These are phyloP conservation scores for Catharus ustulatus DNA, from an alignment of 2,797 vertebrate species.

Conservation along the genomic window DNA sequence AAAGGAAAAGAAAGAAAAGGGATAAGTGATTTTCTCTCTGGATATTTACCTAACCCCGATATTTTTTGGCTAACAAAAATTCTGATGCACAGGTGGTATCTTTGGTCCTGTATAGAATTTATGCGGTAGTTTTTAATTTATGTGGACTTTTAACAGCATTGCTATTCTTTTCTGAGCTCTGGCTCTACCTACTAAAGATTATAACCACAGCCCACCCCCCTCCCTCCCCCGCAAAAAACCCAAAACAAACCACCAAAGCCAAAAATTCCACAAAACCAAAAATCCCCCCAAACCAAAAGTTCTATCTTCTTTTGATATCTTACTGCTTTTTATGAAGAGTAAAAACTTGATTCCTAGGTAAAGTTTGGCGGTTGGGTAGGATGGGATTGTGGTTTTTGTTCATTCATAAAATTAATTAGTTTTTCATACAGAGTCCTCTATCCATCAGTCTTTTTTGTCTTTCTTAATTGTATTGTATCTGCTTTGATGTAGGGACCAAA, in stretches of 20 bases:
- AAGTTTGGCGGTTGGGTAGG: neutral
- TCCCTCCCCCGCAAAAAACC: fast-evolving
- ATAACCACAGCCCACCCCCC: neutral
- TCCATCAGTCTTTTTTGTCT: fast-evolving
- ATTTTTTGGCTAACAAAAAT: neutral
- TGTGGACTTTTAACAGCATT: neutral
- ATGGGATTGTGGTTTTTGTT: neutral
- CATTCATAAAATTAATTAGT: neutral
- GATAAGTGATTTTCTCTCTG: neutral
- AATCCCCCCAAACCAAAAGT: neutral
- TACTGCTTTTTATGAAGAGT: neutral
- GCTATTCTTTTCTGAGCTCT: neutral
- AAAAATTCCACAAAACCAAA: neutral
- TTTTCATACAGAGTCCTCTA: neutral
- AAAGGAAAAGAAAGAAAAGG: fast-evolving
- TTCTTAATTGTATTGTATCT: neutral
- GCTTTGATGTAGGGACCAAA: neutral
- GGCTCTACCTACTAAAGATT: neutral
- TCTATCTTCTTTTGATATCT: neutral
- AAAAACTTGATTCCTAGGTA: neutral
- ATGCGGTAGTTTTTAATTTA: neutral
- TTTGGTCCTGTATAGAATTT: neutral
- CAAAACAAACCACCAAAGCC: neutral
- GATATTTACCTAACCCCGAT: neutral
- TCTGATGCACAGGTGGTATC: neutral